Evolutionary conservation across 23 tunicate species (phyloP), one percentile per base, ranked within the genome.

Genomic region (Aplidium turbinatum): DNA sequence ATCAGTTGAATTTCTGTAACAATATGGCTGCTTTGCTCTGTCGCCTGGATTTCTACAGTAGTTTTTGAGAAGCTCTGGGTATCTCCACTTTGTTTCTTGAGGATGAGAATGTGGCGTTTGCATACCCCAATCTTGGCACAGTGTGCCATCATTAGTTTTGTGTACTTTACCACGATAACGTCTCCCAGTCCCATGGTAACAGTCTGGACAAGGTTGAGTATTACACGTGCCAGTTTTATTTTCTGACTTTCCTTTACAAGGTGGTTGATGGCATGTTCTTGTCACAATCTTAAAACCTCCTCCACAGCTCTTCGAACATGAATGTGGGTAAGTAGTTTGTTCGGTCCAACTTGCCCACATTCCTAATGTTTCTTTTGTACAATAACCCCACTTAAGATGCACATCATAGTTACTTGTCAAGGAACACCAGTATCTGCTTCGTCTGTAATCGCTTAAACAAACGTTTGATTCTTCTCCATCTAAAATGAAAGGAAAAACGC

Each of bases 311-410:
- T 28, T 47, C n/a, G n/a, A n/a, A n/a, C n/a, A n/a, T n/a, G n/a
- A n/a, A n/a, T n/a, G n/a, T n/a, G n/a, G n/a, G n/a, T n/a, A n/a
- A n/a, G n/a, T n/a, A n/a, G n/a, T n/a, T n/a, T n/a, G n/a, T n/a
- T n/a, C n/a, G n/a, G n/a, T n/a, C 88, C 88, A 82, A 25, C 83
- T 42, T 1, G 81, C 27, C 95, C 95, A 88, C 11, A 67, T 27
- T 4, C 83, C 87, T 28, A 47, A 31, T 9, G 55, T 72, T 47
- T 58, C 66, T n/a, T 68, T 58, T 23, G 51, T 22, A 39, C 96
- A 88, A 52, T 75, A 75, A n/a, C 87, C 96, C 96, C 96, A 88
- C 52, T 82, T 81, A 31, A 46, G 51, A 64, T 88, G 96, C 29
- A 48, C 50, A 70, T 88, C 96, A 40, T 64, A 88, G 60, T 81